Evolutionary conservation across 2,888 invertebrate species (phyloP).

Genomic region (Drosophila diplacantha): DNA sequence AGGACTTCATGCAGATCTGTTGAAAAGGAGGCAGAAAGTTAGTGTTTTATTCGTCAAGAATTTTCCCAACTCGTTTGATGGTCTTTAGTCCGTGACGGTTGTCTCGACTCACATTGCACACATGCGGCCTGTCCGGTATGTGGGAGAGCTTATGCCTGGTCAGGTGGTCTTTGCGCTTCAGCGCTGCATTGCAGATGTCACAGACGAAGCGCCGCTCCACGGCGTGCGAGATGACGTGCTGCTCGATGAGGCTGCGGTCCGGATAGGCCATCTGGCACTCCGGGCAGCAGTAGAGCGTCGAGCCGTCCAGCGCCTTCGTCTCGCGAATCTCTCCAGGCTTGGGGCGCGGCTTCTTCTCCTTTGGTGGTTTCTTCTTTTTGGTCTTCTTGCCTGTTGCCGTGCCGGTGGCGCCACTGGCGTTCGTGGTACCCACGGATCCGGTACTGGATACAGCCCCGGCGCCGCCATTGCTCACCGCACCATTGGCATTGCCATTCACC

Average conservation of each 20-base stretch:
- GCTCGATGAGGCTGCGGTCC: conserved; percentile 88
- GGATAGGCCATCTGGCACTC: conserved; percentile 95
- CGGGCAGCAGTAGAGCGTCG: conserved; percentile 90
- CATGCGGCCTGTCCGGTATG: conserved; percentile 92
- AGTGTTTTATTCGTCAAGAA: background rate
- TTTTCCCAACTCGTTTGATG: background rate
- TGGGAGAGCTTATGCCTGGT: conserved; percentile 92
- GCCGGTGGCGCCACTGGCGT: conserved; percentile 77
- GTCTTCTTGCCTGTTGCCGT: conserved; percentile 76
- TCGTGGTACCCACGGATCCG: conserved; percentile 75
- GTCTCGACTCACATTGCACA: conserved; percentile 82
- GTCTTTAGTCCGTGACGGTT: background rate
- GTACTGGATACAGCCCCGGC: conserved; percentile 77
- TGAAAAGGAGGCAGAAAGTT: conserved; percentile 10
- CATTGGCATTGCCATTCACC: conserved; percentile 62
- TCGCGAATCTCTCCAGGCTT: conserved; percentile 80
- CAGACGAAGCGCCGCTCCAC: conserved; percentile 91
- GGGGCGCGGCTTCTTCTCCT: conserved; percentile 89
- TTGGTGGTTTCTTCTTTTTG: conserved; percentile 80
- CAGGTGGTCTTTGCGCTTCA: conserved; percentile 91
- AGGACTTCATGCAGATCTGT: conserved; percentile 88
- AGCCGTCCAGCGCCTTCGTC: conserved; percentile 86
- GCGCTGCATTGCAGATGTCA: conserved; percentile 92
- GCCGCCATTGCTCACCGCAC: conserved; percentile 59
- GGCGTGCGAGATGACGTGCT: conserved; percentile 91